Evolutionary conservation across 2,888 invertebrate species (phyloP), one percentile per base, ranked within the genome.

Genomic region (Cataglyphis livida): DNA sequence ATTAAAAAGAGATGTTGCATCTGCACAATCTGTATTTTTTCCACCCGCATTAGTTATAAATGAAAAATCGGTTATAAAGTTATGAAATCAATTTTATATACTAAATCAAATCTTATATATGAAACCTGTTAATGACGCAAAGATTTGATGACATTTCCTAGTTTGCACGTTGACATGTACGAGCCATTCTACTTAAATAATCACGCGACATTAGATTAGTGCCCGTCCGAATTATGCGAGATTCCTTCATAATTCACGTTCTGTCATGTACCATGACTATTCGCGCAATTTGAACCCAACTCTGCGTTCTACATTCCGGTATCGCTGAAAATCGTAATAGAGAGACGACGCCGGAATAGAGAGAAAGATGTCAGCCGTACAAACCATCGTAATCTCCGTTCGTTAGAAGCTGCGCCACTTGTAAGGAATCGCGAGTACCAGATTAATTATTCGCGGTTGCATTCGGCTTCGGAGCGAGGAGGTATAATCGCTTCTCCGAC

Each of bases 381-480:
- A n/a, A 48, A 74, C 6, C 41, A 51, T 51, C n/a, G 7, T n/a
- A n/a, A 28, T 73, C 38, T 21, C 35, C 38, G 18, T 32, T 28
- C n/a, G 38, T 21, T 38, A 51, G 6, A 75, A 35, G 51, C 15
- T 38, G 25, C 51, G 51, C n/a, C 18, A 21, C 28, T 70, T 78
- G 57, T 81, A 87, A 90, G 90, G 85, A 90, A 91, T 85, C 84
- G 74, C 79, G 41, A 65, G 41, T 88, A 87, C 82, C 81, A 78
- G 81, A 89, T 84, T 84, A 87, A 90, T 86, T 83, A 70, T 75
- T 35, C 57, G 84, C 82, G 78, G 68, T 85, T 84, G 84, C 51
- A 51, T 88, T 66, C 64, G 89, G 89, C 91, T 90, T 90, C 88
- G 68, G 68, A 85, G 62, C 71, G 81, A 86, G 83, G 81, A 86